These are phyloP conservation scores for Virgularia gustaviana DNA, from an alignment of 92 coral and sea anemone genomes.

Conservation along the genomic window DNA sequence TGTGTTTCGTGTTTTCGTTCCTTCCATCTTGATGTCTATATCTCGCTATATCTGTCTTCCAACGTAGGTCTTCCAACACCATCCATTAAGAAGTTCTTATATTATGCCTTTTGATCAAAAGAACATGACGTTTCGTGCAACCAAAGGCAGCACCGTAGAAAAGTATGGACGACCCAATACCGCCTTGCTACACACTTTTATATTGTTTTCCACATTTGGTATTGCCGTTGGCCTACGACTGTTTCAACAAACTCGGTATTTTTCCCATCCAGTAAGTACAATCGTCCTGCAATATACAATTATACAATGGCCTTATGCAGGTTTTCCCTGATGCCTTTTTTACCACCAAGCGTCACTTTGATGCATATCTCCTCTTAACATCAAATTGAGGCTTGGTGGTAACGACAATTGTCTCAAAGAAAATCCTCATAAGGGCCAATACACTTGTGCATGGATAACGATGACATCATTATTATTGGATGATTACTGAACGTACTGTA, in stretches of 20 bases:
- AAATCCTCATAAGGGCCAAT: not conserved
- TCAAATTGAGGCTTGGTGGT: too few species aligned
- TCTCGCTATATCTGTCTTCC: not conserved
- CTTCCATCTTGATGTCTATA: not conserved
- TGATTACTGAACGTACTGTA: too few species aligned
- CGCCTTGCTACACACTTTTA: constrained; percentile 11
- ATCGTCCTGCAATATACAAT: not conserved
- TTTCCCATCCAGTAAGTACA: constrained; percentile 12
- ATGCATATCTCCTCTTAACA: too few species aligned
- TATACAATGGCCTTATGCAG: too few species aligned
- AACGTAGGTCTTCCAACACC: constrained; percentile 5
- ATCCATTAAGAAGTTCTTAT: constrained; percentile 2
- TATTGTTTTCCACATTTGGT: constrained; percentile 30
- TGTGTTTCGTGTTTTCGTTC: not conserved
- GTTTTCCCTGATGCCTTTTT: too few species aligned
- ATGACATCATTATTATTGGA: too few species aligned
- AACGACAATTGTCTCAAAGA: too few species aligned
- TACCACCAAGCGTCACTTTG: too few species aligned
- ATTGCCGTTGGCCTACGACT: constrained; percentile 22
- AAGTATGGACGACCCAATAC: constrained; percentile 23
- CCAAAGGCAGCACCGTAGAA: not conserved
- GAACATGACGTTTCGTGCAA: not conserved
- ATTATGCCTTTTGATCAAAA: not conserved
- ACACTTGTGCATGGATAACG: not conserved
- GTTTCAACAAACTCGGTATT: constrained; percentile 29